Conservation (phyloP, 2,888 invertebrate genomes). For the Ichneumoninae sp. region DNA sequence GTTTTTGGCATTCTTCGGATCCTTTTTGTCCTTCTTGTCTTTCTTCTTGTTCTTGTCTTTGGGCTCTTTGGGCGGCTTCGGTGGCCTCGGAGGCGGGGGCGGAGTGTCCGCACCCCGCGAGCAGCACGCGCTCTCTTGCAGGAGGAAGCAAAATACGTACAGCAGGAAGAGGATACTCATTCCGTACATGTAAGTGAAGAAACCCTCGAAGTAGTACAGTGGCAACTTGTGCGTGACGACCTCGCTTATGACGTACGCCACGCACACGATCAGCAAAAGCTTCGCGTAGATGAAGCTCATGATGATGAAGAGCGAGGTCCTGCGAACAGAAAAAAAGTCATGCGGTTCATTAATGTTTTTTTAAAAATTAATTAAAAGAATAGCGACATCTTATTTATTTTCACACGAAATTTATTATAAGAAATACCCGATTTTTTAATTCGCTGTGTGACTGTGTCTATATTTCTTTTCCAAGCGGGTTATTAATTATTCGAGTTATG, state of each 20-base stretch:
- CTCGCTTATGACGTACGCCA: constrained; percentile 97
- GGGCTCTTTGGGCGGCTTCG: constrained; percentile 88
- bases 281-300: constrained; percentile 98
- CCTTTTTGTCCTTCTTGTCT: constrained; percentile 86
- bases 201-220: constrained; percentile 96
- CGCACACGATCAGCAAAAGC: constrained; percentile 95
- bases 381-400: too few relatives aligned
- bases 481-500: background rate
- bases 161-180: constrained; percentile 96
- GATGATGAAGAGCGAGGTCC: constrained; percentile 97
- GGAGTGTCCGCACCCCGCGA: constrained; percentile 87
- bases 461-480: too few relatives aligned
- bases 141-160: constrained; percentile 97
- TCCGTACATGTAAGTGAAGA: constrained; percentile 97
- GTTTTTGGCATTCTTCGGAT: constrained; percentile 86
- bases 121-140: constrained; percentile 96
- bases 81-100: constrained; percentile 88
- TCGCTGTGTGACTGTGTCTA: too few relatives aligned
- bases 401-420: too few relatives aligned
- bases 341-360: background rate
- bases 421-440: too few relatives aligned
- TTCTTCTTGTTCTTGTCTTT: constrained; percentile 89
- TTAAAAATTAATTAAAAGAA: too few relatives aligned
- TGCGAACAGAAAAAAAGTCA: constrained; percentile 85
- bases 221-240: constrained; percentile 96